Evolutionary conservation across 2,113 vertebrate species (phyloP).

Genomic region (Antechinus flavipes): DNA sequence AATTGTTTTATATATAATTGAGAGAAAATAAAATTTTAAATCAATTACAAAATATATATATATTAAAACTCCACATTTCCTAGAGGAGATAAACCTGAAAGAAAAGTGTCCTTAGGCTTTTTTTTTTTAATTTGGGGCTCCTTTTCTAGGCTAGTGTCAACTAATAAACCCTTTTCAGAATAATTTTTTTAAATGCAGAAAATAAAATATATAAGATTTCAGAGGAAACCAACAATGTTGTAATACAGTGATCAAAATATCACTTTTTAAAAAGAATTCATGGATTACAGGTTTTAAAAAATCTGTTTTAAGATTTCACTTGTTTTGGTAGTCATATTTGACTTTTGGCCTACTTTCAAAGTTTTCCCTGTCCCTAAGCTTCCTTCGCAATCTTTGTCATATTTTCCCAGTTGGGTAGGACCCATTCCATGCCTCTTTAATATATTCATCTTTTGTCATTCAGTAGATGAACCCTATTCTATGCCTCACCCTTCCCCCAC

Average conservation of each 20-base stretch:
- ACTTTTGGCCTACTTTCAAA: background rate
- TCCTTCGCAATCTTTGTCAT: background rate
- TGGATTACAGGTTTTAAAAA: background rate
- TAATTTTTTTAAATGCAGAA: background rate
- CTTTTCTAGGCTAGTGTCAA: background rate
- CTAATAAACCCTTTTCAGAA: background rate
- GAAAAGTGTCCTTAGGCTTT: background rate
- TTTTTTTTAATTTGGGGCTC: background rate
- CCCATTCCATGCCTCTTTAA: background rate
- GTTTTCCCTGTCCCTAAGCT: background rate
- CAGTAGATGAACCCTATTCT: background rate
- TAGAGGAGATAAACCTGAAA: background rate
- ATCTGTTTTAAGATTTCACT: background rate
- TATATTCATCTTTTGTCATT: conserved; percentile 33
- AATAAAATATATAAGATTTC: background rate
- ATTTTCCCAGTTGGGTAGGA: background rate
- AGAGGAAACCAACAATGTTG: background rate
- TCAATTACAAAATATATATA: background rate
- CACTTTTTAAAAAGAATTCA: background rate
- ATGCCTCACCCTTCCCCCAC: background rate
- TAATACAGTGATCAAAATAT: background rate
- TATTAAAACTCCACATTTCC: background rate
- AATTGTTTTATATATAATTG: background rate
- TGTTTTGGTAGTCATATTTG: accelerated
- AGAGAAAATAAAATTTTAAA: background rate